Evolutionary conservation across 2,113 vertebrate species (phyloP), one percentile per base, ranked within the genome.

Genomic region (Pogona vitticeps): DNA sequence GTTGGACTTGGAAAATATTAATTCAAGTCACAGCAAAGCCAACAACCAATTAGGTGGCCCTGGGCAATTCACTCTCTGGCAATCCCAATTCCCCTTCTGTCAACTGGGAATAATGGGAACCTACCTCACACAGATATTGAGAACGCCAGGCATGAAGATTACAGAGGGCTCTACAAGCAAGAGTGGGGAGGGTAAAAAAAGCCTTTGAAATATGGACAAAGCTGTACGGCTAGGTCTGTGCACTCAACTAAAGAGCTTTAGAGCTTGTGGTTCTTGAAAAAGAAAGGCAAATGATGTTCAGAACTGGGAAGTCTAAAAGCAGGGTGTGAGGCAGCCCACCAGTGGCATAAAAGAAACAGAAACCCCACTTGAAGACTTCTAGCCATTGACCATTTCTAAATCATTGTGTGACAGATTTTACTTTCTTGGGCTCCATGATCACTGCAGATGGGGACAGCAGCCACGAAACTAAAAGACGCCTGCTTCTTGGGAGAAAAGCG

Each of bases 101-200:
- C 68, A 79, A 59, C 68, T 79, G 77, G 84, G 67, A 86, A 79
- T 80, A 80, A 86, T 71, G 67, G 76, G 77, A 52, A 79, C 28
- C 84, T 86, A 59, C 67, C 76, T 36, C 67, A 59, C 75, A 77
- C 65, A 71, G 76, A 61, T 86, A 59, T 61, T 40, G 76, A 59
- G 52, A 70, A 59, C 7, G 76, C 84, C 56, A 21, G 38, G 59
- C 52, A 70, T 52, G 20, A 71, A 71, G 84, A 38, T 79, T 86
- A 65, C 36, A 71, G 17, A 70, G 26, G 75, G 36, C 46, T 71
- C 84, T 58, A 46, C 17, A 71, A 46, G 36, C 33, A 31, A 31
- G 8, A 71, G 46, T 13, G 10, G 10, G 46, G 46, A 10, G 46
- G 46, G 46, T 31, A 15, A 17, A 56, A 31, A 78, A 40, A 70